These are phyloP conservation scores for Mesaphorura yosii DNA, from an alignment of 1,140 invertebrate species.

Conservation along the genomic window DNA sequence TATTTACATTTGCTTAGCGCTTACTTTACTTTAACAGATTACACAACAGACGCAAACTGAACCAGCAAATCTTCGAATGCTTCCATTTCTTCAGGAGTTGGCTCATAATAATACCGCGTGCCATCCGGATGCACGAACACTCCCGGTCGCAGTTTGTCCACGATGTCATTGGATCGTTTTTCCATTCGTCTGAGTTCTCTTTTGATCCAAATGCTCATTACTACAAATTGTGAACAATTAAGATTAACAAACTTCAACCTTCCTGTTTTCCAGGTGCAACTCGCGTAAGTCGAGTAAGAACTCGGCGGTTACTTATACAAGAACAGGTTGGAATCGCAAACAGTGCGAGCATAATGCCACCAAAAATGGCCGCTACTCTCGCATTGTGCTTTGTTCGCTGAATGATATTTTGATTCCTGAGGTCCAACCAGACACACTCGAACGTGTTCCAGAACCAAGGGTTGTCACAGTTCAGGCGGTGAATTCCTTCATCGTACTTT, in stretches of 20 bases:
- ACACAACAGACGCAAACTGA: conserved; percentile 8
- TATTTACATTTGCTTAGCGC: too few relatives aligned
- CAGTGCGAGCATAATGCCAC: background rate
- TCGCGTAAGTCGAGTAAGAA: too few relatives aligned
- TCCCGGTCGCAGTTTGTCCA: conserved; percentile 6
- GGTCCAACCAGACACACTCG: conserved; percentile 19
- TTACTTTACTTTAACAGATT: too few relatives aligned
- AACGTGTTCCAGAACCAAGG: conserved; percentile 27
- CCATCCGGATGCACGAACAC: conserved; percentile 12
- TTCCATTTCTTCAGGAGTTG: conserved; percentile 14
- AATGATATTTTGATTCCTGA: conserved; percentile 2
- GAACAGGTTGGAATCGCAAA: background rate
- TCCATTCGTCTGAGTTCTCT: background rate
- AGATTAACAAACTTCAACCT: background rate
- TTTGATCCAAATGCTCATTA: background rate
- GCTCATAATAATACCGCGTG: conserved; percentile 7
- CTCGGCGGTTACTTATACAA: conserved; percentile 4
- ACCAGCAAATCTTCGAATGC: conserved; percentile 15
- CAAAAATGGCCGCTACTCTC: background rate
- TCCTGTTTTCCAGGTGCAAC: too few relatives aligned
- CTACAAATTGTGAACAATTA: background rate
- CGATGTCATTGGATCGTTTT: background rate
- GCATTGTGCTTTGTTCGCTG: conserved; percentile 11
- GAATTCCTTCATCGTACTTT: background rate
- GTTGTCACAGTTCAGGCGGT: conserved; percentile 15